Conservation (phyloP, 1,140 invertebrate species). For the Achroia grisella region DNA sequence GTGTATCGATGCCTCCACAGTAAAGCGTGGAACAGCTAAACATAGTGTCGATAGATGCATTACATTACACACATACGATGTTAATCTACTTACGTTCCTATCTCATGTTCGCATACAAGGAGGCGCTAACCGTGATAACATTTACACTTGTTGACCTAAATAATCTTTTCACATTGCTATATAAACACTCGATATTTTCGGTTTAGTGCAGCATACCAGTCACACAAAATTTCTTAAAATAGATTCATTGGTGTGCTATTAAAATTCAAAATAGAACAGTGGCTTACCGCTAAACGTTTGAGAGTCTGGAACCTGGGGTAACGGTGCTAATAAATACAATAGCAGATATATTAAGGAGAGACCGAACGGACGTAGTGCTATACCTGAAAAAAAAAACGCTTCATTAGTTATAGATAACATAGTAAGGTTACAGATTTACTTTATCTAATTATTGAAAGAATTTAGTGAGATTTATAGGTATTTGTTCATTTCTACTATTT, state of each 20-base stretch:
- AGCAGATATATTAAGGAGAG: slow-evolving; percentile 89
- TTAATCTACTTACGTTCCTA: too few relatives aligned
- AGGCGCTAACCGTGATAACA: not conserved
- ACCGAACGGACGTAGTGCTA: slow-evolving; percentile 87
- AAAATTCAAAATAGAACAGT: not conserved
- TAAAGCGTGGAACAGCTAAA: too few relatives aligned
- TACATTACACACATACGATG: too few relatives aligned
- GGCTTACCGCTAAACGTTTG: slow-evolving; percentile 80
- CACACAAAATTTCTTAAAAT: not conserved
- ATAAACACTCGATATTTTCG: slow-evolving; percentile 1
- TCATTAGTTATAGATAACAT: too few relatives aligned
- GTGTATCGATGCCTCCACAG: too few relatives aligned
- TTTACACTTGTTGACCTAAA: slow-evolving; percentile 1
- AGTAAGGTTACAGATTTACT: too few relatives aligned
- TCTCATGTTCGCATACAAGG: not conserved
- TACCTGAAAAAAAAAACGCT: slow-evolving; percentile 80
- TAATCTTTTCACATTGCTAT: not conserved
- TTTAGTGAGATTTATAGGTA: too few relatives aligned
- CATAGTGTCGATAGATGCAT: too few relatives aligned
- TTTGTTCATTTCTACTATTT: too few relatives aligned
- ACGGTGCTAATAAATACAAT: slow-evolving; percentile 85
- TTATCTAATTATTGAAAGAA: too few relatives aligned
- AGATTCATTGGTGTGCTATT: slow-evolving; percentile 2
- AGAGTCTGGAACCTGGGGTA: slow-evolving; percentile 83
- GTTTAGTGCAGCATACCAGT: not conserved